Base-by-base conservation (phyloP, 2,113 vertebrate species). In the Poeciliopsis turrubarensis region DNA sequence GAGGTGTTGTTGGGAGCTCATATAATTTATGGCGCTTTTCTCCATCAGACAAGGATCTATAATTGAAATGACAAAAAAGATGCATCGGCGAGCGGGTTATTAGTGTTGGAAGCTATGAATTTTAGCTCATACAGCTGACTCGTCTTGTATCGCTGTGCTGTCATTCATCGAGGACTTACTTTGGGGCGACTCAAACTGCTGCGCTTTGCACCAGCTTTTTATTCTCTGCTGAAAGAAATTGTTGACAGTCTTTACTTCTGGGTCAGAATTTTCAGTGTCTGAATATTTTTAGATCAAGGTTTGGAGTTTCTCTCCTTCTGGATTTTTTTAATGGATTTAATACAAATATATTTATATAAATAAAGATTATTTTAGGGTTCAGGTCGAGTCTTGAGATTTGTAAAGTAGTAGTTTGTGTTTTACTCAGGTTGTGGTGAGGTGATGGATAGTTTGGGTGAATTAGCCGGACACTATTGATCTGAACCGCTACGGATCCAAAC, bases 11-110 rank as follows among this genome's bases (percentile, higher is more conserved):
- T 27, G 79, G 78, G 86, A 75, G 47, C 75, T 61, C 85, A 86
- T 81, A 89, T 94, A 90, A 94, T 90, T 92, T 92, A 93, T 85
- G 61, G 78, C 65, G 37, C 70, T 47, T 79, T 81, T 91, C 83
- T 80, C 86, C 89, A 86, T 94, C 90, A 91, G 92, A 93, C 90
- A 89, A 87, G 91, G 91, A 94, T 94, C 94, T 95, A 85, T 95
- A 95, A 95, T 95, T 94, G 93, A 95, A 95, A 92, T 95, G 94
- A 94, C 94, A 95, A 94, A 95, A 86, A 94, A 95, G 94, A 94
- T 92, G 91, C 92, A 95, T 94, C 79, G 80, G 89, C 62, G 1
- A 81, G 86, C 69, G 82, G 30, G 85, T 88, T 86, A 90, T 92
- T 92, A 85, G 89, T 81, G 82, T 90, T 89, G 79, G 86, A 88